Evolutionary conservation across 2,113 vertebrate species (phyloP), one percentile per base, ranked within the genome.

Genomic region (Tupaia chinensis): DNA sequence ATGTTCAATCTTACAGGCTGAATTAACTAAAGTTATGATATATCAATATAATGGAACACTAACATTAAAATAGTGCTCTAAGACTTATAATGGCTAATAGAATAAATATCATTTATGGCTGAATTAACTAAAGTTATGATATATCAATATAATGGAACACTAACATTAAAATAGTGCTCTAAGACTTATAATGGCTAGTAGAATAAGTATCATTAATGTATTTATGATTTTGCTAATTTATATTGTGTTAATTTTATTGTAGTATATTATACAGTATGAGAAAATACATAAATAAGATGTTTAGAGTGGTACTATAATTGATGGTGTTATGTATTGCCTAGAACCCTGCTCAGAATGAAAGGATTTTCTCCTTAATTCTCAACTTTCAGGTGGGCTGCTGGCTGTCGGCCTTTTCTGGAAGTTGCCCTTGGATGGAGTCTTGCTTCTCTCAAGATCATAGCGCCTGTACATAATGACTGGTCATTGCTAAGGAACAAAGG

Each of bases 361-460:
- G 0, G 8, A 91, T 72, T 68, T 68, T 87, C 7, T 7, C 27
- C 13, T 8, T 4, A 73, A 23, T 79, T 84, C 11, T 4, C 11
- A 63, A 60, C 29, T 79, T 91, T 29, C 79, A 44, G 5, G 11
- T 60, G 13, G n/a, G 15, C 60, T 73, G 17, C 11, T 32, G 32
- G 8, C 22, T 74, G 14, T 86, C 29, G 89, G 19, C 14, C 16
- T 91, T 91, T 87, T 96, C 60, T 79, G 44, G 61, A 91, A 93
- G 22, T 69, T 69, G 20, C 7, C 23, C 17, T 77, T 91, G 29
- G 5, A 34, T 32, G 60, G 9, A 95, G 69, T 32, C 58, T 20
- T 91, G 15, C 25, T 79, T 87, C 25, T 84, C 23, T 83, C 12
- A 63, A 65, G 66, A 84, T 69, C 32, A 89, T 19, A 63, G 54